These are phyloP conservation scores for Simalia tracyae DNA, from an alignment of 2,797 vertebrate genomes.

Conservation along the genomic window DNA sequence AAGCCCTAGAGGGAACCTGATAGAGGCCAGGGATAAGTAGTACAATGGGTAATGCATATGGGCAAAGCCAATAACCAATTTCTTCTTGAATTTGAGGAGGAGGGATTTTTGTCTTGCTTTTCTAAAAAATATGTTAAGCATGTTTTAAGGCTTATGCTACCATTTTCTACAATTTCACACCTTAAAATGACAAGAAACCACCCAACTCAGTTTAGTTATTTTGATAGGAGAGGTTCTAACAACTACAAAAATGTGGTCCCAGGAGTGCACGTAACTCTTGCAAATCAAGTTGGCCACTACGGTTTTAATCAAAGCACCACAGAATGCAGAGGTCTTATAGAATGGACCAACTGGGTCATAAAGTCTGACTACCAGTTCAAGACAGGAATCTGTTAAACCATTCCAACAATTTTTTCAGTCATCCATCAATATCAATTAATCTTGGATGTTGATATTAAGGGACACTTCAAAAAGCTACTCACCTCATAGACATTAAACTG, in stretches of 20 bases:
- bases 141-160: background rate
- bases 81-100: background rate
- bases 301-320: background rate
- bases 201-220: background rate
- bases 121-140: background rate
- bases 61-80: background rate
- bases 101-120: background rate
- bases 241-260: background rate
- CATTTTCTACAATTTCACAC: background rate
- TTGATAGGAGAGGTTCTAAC: background rate
- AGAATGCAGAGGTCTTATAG: background rate
- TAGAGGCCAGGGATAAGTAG: background rate
- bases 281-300: background rate
- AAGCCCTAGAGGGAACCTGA: background rate
- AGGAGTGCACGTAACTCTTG: background rate
- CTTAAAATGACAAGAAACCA: background rate
- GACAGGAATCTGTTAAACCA: background rate
- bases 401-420: background rate
- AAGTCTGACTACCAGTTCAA: background rate
- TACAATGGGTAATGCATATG: background rate
- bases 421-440: background rate
- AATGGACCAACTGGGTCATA: background rate
- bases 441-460: background rate
- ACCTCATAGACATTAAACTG: conserved; percentile 95
- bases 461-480: conserved; percentile 44